Base-by-base conservation (phyloP, 2,797 vertebrate species). In the Enteromius argenteus region DNA sequence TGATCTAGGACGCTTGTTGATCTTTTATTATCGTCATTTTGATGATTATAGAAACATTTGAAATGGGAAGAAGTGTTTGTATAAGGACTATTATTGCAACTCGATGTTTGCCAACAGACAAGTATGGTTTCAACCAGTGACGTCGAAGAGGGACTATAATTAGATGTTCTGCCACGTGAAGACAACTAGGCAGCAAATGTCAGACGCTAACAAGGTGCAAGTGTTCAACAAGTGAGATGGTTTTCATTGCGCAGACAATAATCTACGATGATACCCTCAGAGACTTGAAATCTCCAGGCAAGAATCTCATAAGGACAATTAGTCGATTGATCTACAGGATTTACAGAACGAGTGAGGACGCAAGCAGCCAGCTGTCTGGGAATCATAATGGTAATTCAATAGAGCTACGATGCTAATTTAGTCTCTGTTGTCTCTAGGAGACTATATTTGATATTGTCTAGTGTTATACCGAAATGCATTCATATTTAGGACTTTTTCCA, bases 111-210 rank as follows among this genome's bases (percentile, higher is more conserved):
- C 51, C 79, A 62, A 35, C 68, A 62, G 67, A 44, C 66, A 42
- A 13, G 78, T 51, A 37, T 51, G 77, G 44, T 14, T 53, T 49
- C 32, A 19, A 10, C 5, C 27, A 23, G 30, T 80, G 71, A 73
- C 5, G 15, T n/a, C 19, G 4, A 68, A 75, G 58, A 67, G 69
- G 56, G 64, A 51, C 37, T 72, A 37, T 56, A 23, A 5, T 64
- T 37, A 58, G 56, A 49, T 58, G 67, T 53, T 23, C 15, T 3
- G 39, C 27, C 60, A 73, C 64, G 85, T 87, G 83, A 68, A 71
- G 82, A 86, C 76, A 87, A n/a, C 66, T 58, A 39, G 66, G 37
- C 74, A 49, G 66, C 78, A 85, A 86, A 83, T 32, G 84, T 83
- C 81, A 88, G 68, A 44, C 3, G 35, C 64, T 83, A 86, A 84